Conservation (phyloP, 2,888 invertebrate genomes). For the Erpobdella octoculata region DNA sequence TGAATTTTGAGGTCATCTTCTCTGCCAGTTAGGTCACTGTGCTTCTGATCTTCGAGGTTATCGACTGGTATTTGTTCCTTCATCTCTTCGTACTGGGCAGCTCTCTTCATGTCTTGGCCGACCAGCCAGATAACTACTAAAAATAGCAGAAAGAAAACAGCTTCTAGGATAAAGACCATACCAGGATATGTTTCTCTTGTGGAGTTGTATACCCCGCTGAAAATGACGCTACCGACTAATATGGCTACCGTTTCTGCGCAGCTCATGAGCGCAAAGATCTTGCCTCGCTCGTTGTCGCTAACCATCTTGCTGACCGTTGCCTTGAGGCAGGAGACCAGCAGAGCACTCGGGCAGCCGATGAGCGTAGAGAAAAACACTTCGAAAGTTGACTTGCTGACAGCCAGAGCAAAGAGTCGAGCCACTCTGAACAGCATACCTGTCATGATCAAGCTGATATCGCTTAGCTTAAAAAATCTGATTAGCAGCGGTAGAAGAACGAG, state of each 20-base stretch:
- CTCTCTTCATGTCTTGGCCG: conserved; percentile 30
- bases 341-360: conserved; percentile 45
- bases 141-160: conserved; percentile 26
- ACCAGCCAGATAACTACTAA: conserved; percentile 24
- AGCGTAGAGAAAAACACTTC: conserved; percentile 47
- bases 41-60: background rate
- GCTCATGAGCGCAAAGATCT: conserved; percentile 47
- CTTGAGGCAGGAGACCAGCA: conserved; percentile 45
- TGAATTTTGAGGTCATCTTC: background rate
- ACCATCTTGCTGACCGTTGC: conserved; percentile 49
- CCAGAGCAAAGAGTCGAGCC: conserved; percentile 42
- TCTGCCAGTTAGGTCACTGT: background rate
- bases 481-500: conserved; percentile 47
- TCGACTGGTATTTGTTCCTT: background rate
- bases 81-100: conserved; percentile 28
- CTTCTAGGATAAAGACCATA: conserved; percentile 44
- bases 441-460: conserved; percentile 45
- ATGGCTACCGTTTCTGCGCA: conserved; percentile 48
- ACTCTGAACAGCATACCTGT: conserved; percentile 45
- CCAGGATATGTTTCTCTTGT: conserved; percentile 46
- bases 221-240: conserved; percentile 45
- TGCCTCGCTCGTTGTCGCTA: conserved; percentile 47
- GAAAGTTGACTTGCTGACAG: conserved; percentile 42
- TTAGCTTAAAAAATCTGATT: conserved; percentile 41
- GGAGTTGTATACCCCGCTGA: conserved; percentile 46